Conservation (phyloP, 2,113 vertebrate species). For the Ramphastos sulfuratus region DNA sequence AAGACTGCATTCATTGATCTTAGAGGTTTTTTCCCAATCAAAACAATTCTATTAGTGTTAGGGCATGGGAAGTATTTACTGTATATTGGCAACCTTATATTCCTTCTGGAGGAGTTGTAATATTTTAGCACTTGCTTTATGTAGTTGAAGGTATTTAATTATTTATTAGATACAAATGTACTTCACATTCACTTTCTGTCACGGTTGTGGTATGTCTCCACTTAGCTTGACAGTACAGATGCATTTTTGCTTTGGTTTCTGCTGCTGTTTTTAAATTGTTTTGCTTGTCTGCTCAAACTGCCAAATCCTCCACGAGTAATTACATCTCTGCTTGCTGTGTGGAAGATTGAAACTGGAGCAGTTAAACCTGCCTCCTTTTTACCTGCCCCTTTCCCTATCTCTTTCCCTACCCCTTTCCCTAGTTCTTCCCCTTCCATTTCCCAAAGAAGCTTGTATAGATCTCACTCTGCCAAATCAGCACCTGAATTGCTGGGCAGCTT, state of each 20-base stretch:
- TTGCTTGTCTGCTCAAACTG: background rate
- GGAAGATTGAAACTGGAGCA: background rate
- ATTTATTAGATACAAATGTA: background rate
- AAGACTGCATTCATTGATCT: too few species aligned
- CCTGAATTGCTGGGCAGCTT: background rate
- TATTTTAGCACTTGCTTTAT: background rate
- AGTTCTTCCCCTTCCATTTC: too few species aligned
- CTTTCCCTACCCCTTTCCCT: too few species aligned
- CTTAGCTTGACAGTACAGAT: background rate
- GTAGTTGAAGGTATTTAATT: background rate
- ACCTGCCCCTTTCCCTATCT: background rate
- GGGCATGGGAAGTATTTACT: background rate
- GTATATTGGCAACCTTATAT: background rate
- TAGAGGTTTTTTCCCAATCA: too few species aligned
- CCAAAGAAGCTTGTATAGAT: background rate
- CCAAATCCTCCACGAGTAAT: background rate
- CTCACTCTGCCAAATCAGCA: background rate
- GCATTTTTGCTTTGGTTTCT: background rate
- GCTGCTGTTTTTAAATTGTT: slow-evolving; percentile 32
- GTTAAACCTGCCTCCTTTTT: background rate
- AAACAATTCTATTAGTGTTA: background rate
- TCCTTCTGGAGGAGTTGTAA: background rate
- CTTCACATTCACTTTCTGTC: background rate
- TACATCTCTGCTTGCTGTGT: background rate
- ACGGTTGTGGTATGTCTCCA: background rate